Percentiles rank a stretch among this genome's conserved stretches.
Conservation (phyloP, 2,888 invertebrate genomes). For the Ophion ellenae region DNA sequence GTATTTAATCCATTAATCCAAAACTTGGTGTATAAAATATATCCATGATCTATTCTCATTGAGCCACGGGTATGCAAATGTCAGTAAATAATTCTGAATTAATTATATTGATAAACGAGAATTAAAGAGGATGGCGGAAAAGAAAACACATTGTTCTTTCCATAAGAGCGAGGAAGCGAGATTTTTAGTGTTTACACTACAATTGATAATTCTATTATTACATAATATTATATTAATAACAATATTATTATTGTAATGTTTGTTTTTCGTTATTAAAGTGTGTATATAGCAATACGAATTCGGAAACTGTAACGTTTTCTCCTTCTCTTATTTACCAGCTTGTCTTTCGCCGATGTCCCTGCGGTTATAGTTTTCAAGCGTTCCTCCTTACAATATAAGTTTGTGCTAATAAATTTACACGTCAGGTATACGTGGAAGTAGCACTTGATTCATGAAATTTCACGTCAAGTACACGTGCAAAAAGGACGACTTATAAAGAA, state of each 20-base stretch:
- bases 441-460: background rate
- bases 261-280: slow-evolving; percentile 84
- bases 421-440: too few relatives aligned
- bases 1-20: slow-evolving; percentile 51
- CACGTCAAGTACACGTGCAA: too few relatives aligned
- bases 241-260: slow-evolving; percentile 82
- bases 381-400: background rate
- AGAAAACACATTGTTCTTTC: slow-evolving; percentile 78
- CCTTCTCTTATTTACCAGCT: slow-evolving; percentile 46
- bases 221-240: slow-evolving; percentile 81
- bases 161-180: slow-evolving; percentile 71
- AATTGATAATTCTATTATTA: slow-evolving; percentile 82
- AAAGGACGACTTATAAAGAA: background rate
- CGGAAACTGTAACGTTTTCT: slow-evolving; percentile 46
- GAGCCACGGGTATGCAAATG: slow-evolving; percentile 73
- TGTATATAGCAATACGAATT: slow-evolving; percentile 82
- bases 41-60: slow-evolving; percentile 45
- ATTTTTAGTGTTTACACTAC: slow-evolving; percentile 83
- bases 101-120: slow-evolving; percentile 74
- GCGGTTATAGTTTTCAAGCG: background rate
- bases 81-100: slow-evolving; percentile 76
- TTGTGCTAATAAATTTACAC: background rate
- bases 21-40: slow-evolving; percentile 52
- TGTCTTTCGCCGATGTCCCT: slow-evolving; percentile 39
- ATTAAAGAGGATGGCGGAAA: slow-evolving; percentile 50